Evolutionary conservation across 2,113 vertebrate genomes (phyloP).

Genomic region (Anser brachyrhynchus): DNA sequence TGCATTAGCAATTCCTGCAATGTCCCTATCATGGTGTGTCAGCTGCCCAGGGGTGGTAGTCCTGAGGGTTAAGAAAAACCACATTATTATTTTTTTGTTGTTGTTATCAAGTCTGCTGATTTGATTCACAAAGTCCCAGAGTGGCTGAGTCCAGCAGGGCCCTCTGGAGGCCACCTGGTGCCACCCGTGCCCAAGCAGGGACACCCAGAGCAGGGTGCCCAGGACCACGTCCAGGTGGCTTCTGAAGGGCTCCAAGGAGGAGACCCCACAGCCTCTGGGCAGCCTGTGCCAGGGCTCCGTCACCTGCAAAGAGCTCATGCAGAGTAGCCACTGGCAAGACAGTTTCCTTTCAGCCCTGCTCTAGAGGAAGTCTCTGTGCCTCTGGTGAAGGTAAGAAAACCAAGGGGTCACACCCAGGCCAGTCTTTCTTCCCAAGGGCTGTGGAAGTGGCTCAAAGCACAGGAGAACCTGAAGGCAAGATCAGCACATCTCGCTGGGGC

Average conservation of each 20-base stretch:
- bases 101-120: background rate
- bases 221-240: background rate
- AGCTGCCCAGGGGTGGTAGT: accelerated
- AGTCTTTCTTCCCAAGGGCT: background rate
- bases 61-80: accelerated
- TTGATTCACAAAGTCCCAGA: background rate
- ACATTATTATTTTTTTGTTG: background rate
- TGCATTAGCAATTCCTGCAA: accelerated
- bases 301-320: background rate
- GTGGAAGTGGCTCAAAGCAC: accelerated
- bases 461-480: accelerated
- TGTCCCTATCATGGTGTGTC: accelerated
- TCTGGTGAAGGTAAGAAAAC: background rate
- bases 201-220: background rate
- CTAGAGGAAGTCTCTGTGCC: background rate
- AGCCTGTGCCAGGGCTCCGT: background rate
- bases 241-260: background rate
- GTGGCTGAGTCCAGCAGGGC: background rate
- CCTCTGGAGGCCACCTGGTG: background rate
- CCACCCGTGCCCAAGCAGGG: background rate
- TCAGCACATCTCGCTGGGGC: accelerated
- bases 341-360: background rate
- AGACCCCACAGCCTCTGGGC: background rate
- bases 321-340: background rate
- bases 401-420: background rate